Evolutionary conservation across 2,113 vertebrate species (phyloP).

Genomic region (Lagopus leucura): DNA sequence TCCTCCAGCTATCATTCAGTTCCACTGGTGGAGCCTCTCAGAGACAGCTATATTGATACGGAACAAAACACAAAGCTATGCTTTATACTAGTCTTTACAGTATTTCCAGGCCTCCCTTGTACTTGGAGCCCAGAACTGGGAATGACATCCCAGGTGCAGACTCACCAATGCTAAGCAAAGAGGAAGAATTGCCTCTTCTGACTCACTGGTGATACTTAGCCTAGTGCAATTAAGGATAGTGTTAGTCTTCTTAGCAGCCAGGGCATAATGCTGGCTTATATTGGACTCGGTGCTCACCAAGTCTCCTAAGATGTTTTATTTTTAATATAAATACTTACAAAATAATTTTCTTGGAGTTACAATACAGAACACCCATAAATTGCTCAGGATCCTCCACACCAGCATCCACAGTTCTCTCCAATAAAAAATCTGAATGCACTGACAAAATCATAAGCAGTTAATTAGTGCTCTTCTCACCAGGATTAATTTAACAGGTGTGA

Average conservation of each 20-base stretch:
- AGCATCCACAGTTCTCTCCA: not conserved
- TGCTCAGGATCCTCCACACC: not conserved
- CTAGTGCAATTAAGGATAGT: not conserved
- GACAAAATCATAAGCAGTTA: not conserved
- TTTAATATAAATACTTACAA: not conserved
- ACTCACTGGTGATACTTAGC: not conserved
- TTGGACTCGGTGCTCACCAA: not conserved
- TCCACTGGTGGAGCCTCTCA: not conserved
- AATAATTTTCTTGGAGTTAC: not conserved
- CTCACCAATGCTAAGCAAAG: not conserved
- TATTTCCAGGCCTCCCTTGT: not conserved
- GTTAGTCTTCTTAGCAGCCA: not conserved
- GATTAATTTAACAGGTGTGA: not conserved
- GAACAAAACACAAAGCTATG: not conserved
- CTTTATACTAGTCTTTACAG: not conserved
- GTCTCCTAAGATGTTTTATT: not conserved
- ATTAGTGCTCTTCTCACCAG: not conserved
- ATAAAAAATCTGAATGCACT: fast-evolving
- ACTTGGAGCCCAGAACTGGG: not conserved
- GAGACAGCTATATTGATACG: not conserved
- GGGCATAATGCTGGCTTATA: not conserved
- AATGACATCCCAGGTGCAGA: not conserved
- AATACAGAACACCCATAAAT: not conserved
- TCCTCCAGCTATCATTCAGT: not conserved
- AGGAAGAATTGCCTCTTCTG: not conserved